phyloP scores from a whole-genome alignment of 2,113 vertebrate genomes.

The Hyperopisus bebe region DNA sequence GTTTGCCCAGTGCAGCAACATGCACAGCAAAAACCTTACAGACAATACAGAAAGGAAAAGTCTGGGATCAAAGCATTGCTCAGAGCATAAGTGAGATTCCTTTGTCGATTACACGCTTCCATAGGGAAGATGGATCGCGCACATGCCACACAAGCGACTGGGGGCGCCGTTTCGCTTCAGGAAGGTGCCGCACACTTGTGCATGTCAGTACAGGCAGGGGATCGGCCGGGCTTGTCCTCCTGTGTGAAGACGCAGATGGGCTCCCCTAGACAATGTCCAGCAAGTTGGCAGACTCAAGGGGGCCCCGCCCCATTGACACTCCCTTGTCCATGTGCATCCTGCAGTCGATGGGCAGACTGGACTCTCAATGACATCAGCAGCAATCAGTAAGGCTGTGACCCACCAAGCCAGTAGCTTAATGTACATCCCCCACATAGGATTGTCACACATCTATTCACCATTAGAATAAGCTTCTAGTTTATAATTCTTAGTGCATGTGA shows the following conservation, averaged over 20 bases:
- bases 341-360: not conserved
- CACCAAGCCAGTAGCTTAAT: not conserved
- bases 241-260: not conserved
- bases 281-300: not conserved
- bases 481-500: not conserved
- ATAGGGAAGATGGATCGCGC: not conserved
- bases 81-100: not conserved
- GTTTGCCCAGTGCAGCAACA: not conserved
- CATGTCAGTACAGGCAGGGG: not conserved
- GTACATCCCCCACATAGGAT: not conserved
- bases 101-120: not conserved
- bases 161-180: not conserved
- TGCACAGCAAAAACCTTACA: not conserved
- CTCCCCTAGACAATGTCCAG: not conserved
- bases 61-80: not conserved
- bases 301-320: not conserved
- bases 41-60: not conserved
- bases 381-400: not conserved
- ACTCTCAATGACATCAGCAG: not conserved
- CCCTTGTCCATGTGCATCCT: not conserved
- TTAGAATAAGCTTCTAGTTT: not conserved
- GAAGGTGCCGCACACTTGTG: not conserved
- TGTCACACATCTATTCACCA: not conserved
- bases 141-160: not conserved
- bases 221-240: not conserved